Base-by-base conservation (phyloP, 1,140 invertebrate genomes). In the Eupeodes corollae region DNA sequence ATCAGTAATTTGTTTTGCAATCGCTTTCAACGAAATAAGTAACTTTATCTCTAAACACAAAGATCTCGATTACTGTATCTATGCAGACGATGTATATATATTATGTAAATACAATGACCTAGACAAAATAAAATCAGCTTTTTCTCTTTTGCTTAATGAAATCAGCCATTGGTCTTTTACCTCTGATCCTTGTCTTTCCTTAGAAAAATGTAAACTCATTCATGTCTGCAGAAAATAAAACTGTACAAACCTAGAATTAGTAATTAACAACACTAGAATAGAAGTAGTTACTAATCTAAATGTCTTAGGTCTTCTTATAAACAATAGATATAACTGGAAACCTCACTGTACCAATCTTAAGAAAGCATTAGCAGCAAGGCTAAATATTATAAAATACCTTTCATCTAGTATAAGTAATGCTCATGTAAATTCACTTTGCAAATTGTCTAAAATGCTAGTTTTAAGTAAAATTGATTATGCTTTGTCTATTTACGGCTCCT, bases 381-480 rank as follows among this genome's bases (percentile, higher is more conserved):
- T 48, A 30, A 39, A 46, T 45, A 33, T 45, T 18, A 31, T 45
- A 33, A 45, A 45, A 32, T 45, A 33, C 34, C 34, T 47, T 14
- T 40, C 37, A 14, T 40, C 15, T n/a, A 21, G 12, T 30, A 47
- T 41, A n/a, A 26, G 39, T 12, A 39, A 21, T 31, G 30, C 21
- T 26, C 32, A 40, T 38, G 5, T 15, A 34, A 40, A 30, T 38
- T 2, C 46, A 41, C 37, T 31, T 47, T 15, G 30, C 32, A 15
- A 40, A 41, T 30, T n/a, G 21, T 5, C 37, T 6, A 47, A 47
- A 41, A 26, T 38, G 5, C 32, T 39, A 38, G 41, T 47, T 5
- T 30, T 47, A n/a, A 13, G 8, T n/a, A 47, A 47, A 31, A 47
- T 47, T 40, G 38, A 47, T 14, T 47, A 47, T 38, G 46, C 10